phyloP scores from a whole-genome alignment of 2,113 vertebrate genomes.

The Eptesicus fuscus region DNA sequence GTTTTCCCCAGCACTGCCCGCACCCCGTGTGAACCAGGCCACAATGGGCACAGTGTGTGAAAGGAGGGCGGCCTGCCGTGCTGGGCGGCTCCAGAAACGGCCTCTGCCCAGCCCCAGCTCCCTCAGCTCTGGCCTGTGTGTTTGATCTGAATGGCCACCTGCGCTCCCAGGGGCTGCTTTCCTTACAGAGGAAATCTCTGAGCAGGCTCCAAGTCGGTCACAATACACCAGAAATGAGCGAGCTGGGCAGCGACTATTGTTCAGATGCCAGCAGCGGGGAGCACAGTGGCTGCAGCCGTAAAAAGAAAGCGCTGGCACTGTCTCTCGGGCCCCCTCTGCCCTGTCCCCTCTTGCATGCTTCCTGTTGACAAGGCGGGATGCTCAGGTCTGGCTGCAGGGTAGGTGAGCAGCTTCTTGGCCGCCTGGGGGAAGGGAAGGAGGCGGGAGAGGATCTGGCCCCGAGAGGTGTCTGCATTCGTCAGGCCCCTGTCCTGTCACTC shows the following conservation, averaged over 20 bases:
- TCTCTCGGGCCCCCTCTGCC: neutral
- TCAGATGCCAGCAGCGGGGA: neutral
- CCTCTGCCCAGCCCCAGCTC: neutral
- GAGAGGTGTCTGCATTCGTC: neutral
- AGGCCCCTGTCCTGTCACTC: rapidly evolving
- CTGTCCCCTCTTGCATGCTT: neutral
- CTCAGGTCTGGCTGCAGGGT: neutral
- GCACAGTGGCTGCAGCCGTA: rapidly evolving
- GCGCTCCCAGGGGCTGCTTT: neutral
- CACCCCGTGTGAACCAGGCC: neutral
- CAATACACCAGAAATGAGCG: neutral
- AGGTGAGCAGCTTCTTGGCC: rapidly evolving
- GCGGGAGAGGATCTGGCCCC: neutral
- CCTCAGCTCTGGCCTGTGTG: neutral
- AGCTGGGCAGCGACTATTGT: rapidly evolving
- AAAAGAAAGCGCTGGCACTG: neutral
- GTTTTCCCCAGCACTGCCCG: neutral
- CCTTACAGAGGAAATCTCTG: neutral
- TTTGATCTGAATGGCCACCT: neutral
- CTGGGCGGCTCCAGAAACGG: neutral
- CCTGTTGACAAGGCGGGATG: neutral
- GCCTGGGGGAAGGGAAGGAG: neutral
- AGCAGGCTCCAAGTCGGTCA: neutral
- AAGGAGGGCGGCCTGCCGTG: slow-evolving; percentile 39
- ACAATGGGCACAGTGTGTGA: slow-evolving; percentile 50